Percentiles rank a stretch among this genome's conserved stretches.
Conservation (phyloP, 2,797 vertebrate species). For the Arctocebus calabarensis region DNA sequence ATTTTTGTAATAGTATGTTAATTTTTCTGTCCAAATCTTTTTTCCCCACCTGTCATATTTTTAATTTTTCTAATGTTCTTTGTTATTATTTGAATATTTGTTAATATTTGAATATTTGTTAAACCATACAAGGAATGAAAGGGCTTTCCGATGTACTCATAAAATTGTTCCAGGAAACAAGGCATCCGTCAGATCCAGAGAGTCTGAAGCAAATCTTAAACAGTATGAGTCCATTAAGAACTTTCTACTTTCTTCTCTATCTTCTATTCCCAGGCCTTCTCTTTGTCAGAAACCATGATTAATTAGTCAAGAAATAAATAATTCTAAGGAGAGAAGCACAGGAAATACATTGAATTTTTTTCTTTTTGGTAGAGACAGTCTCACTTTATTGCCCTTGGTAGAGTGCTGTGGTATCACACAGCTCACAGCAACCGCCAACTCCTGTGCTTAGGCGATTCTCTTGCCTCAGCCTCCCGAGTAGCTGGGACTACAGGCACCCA, state of each 20-base stretch:
- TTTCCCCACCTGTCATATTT: background rate
- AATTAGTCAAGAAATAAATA: background rate
- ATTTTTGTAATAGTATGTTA: background rate
- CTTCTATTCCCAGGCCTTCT: background rate
- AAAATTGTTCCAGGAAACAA: background rate
- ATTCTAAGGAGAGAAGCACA: background rate
- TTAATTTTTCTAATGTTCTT: background rate
- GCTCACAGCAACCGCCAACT: too few species aligned
- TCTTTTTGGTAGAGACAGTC: too few species aligned
- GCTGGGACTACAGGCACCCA: too few species aligned
- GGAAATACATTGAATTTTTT: constrained; percentile 52
- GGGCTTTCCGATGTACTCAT: background rate
- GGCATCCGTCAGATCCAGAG: background rate
- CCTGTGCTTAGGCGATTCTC: too few species aligned
- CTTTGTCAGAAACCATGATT: background rate
- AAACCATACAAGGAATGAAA: background rate
- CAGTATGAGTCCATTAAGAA: background rate
- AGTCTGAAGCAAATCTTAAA: background rate
- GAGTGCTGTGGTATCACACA: too few species aligned
- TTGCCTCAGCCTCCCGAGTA: too few species aligned
- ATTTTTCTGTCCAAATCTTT: background rate
- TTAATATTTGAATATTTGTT: background rate
- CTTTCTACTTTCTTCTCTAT: background rate
- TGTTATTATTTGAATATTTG: too few species aligned
- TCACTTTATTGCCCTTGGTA: too few species aligned